phyloP scores from a whole-genome alignment of 1,140 invertebrate species.

The Cheumatopsyche charites region DNA sequence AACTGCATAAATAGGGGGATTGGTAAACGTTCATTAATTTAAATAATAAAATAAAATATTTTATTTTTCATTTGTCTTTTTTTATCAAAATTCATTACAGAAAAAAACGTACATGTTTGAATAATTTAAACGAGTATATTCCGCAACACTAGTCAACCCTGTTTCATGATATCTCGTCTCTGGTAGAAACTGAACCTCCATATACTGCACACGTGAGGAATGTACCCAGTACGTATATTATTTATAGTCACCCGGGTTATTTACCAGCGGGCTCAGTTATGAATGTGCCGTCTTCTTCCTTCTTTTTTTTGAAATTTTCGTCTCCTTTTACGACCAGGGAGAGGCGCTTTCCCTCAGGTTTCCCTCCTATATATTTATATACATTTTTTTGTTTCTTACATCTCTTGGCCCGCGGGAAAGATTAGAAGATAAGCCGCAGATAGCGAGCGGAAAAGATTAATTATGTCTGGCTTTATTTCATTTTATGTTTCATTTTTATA shows the following conservation, averaged over 20 bases:
- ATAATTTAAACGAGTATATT: no score
- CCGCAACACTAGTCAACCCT: no score
- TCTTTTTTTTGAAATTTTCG: conserved; percentile 40
- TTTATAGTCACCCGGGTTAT: conserved; percentile 44
- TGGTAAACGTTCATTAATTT: no score
- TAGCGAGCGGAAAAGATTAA: conserved; percentile 39
- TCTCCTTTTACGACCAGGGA: conserved; percentile 35
- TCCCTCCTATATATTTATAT: conserved; percentile 15
- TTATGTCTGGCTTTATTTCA: conserved; percentile 31
- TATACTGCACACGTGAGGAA: conserved; percentile 35
- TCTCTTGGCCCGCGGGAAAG: conserved; percentile 33
- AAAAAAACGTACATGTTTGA: no score
- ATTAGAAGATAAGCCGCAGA: conserved; percentile 44
- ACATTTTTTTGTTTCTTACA: conserved; percentile 34
- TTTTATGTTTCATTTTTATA: conserved; percentile 29
- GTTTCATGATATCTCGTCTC: no score
- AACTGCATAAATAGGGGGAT: no score
- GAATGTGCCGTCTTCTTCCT: conserved; percentile 38
- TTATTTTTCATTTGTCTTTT: no score
- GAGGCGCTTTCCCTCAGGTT: neutral
- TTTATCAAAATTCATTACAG: no score
- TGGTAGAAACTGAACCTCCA: neutral
- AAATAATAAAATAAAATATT: no score
- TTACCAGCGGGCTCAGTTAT: conserved; percentile 35
- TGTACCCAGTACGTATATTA: conserved; percentile 42